phyloP scores from a whole-genome alignment of 2,797 vertebrate species.

The Micrastur ruficollis region DNA sequence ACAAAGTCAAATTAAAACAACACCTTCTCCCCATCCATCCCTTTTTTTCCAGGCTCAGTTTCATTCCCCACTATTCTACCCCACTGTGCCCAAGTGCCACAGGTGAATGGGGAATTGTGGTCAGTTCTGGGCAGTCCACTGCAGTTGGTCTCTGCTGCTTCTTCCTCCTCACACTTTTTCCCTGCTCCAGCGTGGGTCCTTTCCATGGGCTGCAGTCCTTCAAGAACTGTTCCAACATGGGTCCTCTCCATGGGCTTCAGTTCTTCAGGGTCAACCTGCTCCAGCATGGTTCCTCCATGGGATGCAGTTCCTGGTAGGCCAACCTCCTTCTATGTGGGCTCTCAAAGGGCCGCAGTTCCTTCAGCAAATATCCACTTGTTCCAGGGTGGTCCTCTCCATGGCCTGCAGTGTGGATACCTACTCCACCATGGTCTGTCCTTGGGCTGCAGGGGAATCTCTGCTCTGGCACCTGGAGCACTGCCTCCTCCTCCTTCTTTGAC shows the following conservation, averaged over 20 bases:
- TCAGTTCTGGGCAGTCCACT: background rate
- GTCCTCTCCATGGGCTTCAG: background rate
- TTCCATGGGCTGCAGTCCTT: background rate
- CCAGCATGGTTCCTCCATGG: background rate
- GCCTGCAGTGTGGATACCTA: background rate
- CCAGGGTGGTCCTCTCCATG: background rate
- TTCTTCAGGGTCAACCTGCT: background rate
- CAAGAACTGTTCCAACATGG: background rate
- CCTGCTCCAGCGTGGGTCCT: background rate
- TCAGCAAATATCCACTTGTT: background rate
- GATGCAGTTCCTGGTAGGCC: background rate
- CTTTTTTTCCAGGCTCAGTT: background rate
- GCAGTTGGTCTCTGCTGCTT: background rate
- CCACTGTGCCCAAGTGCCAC: background rate
- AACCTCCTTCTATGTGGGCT: background rate
- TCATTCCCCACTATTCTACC: background rate
- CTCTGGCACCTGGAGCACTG: background rate
- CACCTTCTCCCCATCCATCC: background rate
- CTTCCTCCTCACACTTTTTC: background rate
- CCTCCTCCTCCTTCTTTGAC: background rate
- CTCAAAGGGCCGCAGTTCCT: background rate
- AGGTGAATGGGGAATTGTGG: background rate
- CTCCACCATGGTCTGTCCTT: background rate
- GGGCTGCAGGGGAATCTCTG: background rate
- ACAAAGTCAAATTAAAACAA: background rate